A percentile compares a stretch with the other conserved stretches of the same genome.
These are phyloP conservation scores for Drosophila incognita DNA, from an alignment of 2,888 invertebrate genomes.

Conservation along the genomic window DNA sequence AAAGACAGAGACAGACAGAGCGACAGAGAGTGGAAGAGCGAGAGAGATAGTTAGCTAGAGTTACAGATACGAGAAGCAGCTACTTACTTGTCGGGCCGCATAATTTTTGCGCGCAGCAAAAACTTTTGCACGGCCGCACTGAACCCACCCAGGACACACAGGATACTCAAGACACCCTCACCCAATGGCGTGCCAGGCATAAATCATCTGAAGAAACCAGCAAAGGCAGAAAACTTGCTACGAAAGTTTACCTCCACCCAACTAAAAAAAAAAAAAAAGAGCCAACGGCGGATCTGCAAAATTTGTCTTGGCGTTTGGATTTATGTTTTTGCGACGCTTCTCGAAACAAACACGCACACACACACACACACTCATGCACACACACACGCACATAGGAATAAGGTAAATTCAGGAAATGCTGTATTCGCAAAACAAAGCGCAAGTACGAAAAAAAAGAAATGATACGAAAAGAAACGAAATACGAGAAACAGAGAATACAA, in stretches of 20 bases:
- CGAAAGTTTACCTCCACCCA: slow-evolving; percentile 55
- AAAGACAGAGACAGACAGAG: slow-evolving; percentile 7
- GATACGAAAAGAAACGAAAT: slow-evolving; percentile 32
- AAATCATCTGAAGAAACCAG: slow-evolving; percentile 69
- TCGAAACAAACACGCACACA: slow-evolving; percentile 68
- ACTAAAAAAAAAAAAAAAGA: slow-evolving; percentile 11
- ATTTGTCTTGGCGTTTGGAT: slow-evolving; percentile 82
- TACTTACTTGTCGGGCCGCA: slow-evolving; percentile 58
- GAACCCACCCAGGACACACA: slow-evolving; percentile 39
- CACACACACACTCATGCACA: slow-evolving; percentile 5
- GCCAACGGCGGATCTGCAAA: slow-evolving; percentile 78
- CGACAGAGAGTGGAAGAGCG: slow-evolving; percentile 1
- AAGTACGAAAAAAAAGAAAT: slow-evolving; percentile 36
- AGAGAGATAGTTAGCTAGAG: slow-evolving; percentile 13
- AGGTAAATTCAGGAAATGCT: slow-evolving; percentile 81
- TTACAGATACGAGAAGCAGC: slow-evolving; percentile 38
- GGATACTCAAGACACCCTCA: slow-evolving; percentile 56
- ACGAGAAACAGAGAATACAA: slow-evolving; percentile 52
- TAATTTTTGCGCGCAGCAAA: slow-evolving; percentile 68
- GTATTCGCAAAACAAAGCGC: slow-evolving; percentile 82
- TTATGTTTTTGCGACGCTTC: slow-evolving; percentile 78
- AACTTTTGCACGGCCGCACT: slow-evolving; percentile 62
- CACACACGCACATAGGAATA: slow-evolving; percentile 35
- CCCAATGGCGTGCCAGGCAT: slow-evolving; percentile 74
- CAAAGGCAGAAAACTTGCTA: slow-evolving; percentile 68